Evolutionary conservation across 2,888 invertebrate species (phyloP).

Genomic region (Cosmia trapezina): DNA sequence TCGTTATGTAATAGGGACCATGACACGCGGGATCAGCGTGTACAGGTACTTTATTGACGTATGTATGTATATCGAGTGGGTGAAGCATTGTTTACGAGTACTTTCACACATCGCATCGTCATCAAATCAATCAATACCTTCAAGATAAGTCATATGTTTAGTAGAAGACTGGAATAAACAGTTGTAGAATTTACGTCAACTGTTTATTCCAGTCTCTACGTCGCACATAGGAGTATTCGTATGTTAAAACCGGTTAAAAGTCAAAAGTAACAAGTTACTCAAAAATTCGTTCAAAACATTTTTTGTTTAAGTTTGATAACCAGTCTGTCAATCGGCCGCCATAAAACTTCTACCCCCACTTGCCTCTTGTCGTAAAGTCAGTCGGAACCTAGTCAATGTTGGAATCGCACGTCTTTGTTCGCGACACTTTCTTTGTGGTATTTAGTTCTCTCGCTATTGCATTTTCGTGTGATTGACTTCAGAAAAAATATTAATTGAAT

Average conservation of each 20-base stretch:
- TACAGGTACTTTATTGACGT: slow-evolving; percentile 16
- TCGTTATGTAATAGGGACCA: slow-evolving; percentile 14
- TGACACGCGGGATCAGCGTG: slow-evolving; percentile 9
- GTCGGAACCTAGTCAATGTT: background rate
- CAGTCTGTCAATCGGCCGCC: slow-evolving; percentile 2
- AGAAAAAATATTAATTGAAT: background rate
- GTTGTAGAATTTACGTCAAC: no score
- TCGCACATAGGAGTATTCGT: no score
- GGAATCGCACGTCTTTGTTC: background rate
- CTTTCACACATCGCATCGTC: background rate
- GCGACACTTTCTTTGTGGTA: background rate
- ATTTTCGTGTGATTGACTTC: background rate
- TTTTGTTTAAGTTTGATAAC: no score
- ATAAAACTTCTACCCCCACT: background rate
- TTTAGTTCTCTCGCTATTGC: background rate
- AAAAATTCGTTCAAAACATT: no score
- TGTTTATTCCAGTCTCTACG: no score
- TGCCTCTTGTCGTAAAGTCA: background rate
- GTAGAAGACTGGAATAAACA: background rate
- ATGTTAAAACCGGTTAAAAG: no score
- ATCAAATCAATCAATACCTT: slow-evolving; percentile 24
- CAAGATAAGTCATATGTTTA: slow-evolving; percentile 2
- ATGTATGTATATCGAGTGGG: slow-evolving; percentile 1
- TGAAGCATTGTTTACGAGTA: slow-evolving; percentile 27
- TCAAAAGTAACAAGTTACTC: no score